Conservation (phyloP, 2,113 vertebrate species). For the Solea senegalensis region DNA sequence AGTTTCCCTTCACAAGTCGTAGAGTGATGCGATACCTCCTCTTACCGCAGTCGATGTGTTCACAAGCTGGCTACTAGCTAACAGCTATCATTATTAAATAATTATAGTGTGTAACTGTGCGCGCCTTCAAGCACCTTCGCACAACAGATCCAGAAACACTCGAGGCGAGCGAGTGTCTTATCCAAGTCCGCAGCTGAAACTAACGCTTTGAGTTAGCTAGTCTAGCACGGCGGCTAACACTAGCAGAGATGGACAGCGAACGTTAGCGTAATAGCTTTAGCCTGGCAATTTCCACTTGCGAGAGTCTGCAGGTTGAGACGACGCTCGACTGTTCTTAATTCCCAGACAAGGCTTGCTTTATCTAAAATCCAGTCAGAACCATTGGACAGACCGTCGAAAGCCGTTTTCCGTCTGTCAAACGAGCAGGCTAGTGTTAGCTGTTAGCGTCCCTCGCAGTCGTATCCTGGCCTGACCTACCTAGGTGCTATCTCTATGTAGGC, state of each 20-base stretch:
- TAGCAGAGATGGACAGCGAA: conserved; percentile 19
- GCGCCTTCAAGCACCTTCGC: conserved; percentile 1
- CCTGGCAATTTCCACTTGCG: conserved; percentile 26
- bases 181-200: conserved; percentile 39
- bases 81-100: conserved; percentile 72
- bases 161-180: conserved; percentile 12
- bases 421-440: conserved; percentile 59
- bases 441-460: conserved; percentile 61
- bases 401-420: conserved; percentile 34
- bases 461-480: conserved; percentile 68
- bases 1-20: conserved; percentile 61
- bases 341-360: background rate
- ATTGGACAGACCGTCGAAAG: conserved; percentile 26
- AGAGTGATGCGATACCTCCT: conserved; percentile 56
- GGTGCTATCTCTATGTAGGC: conserved; percentile 59
- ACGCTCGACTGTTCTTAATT: conserved; percentile 18
- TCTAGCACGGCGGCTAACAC: conserved; percentile 55
- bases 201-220: conserved; percentile 49
- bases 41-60: conserved; percentile 43
- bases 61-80: conserved; percentile 69
- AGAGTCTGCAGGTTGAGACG: conserved; percentile 3
- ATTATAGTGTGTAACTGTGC: conserved; percentile 16
- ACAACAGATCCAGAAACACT: conserved; percentile 16
- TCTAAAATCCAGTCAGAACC: conserved; percentile 54
- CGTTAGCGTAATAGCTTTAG: conserved; percentile 54